Evolutionary conservation across 2,113 vertebrate species (phyloP).

Genomic region (Labeo catla): DNA sequence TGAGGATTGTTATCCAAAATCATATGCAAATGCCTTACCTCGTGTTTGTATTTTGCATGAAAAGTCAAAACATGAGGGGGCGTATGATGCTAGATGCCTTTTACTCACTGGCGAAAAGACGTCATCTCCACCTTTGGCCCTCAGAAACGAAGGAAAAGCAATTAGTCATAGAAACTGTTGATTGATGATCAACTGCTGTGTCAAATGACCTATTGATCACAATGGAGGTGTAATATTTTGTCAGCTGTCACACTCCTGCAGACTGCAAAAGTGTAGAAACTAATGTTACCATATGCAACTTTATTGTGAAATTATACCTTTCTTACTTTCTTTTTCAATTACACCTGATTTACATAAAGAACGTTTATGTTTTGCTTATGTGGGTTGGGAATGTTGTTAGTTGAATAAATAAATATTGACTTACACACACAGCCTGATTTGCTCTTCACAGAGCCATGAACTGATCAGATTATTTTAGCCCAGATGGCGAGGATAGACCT

Average conservation of each 20-base stretch:
- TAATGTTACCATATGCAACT: not conserved
- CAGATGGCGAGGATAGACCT: constrained; percentile 29
- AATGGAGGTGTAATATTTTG: not conserved
- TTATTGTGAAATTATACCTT: not conserved
- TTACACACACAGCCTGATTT: constrained; percentile 13
- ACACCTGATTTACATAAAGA: not conserved
- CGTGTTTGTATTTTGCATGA: not conserved
- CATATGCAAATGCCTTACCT: not conserved
- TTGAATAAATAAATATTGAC: constrained; percentile 9
- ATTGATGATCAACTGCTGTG: not conserved
- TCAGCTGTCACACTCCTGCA: not conserved
- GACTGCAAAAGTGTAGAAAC: not conserved
- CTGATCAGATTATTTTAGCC: constrained; percentile 43
- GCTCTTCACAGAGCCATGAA: constrained; percentile 28
- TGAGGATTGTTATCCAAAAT: not conserved
- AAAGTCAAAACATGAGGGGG: not conserved
- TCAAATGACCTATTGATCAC: not conserved
- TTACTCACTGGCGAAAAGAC: not conserved
- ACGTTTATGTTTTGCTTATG: not conserved
- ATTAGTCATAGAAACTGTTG: not conserved
- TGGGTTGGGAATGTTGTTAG: not conserved
- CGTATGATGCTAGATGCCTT: not conserved
- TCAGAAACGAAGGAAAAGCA: too few relatives aligned
- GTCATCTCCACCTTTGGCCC: not conserved
- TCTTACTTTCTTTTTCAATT: not conserved